Percentiles rank a stretch among this genome's conserved stretches.
phyloP scores from a whole-genome alignment of 37 sponge, comb jelly and placozoan species.

The Crambe crambe region DNA sequence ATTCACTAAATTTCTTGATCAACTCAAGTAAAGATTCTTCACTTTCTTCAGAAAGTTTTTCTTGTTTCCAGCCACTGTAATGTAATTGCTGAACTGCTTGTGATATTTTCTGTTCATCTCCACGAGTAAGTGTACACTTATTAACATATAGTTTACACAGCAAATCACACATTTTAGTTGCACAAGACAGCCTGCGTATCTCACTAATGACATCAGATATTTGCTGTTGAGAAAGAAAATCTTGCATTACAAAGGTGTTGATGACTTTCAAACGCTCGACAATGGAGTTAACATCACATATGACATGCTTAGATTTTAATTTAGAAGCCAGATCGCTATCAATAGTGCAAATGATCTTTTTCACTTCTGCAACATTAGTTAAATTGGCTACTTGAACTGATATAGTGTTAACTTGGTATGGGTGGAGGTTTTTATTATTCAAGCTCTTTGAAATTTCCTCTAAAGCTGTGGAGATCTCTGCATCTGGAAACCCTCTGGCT shows the following conservation, averaged over 20 bases:
- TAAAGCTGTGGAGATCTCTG: no score
- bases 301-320: not conserved
- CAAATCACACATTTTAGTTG: conserved; percentile 17
- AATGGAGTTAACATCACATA: not conserved
- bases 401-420: conserved; percentile 5
- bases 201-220: conserved; percentile 47
- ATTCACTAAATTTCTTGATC: conserved; percentile 16
- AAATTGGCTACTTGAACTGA: conserved; percentile 37
- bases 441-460: not conserved
- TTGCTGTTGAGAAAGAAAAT: conserved; percentile 55
- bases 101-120: not conserved
- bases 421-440: not conserved
- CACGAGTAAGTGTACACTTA: not conserved
- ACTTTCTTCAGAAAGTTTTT: conserved; percentile 34
- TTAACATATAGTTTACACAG: conserved; percentile 1
- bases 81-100: not conserved
- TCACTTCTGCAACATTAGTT: not conserved
- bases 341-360: not conserved
- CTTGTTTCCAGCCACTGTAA: not conserved
- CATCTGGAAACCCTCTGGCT: not conserved
- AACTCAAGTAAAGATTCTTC: not conserved
- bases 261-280: not conserved
- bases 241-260: conserved; percentile 22
- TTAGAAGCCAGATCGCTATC: not conserved
- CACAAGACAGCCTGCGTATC: conserved; percentile 34